Evolutionary conservation across 1,140 invertebrate species (phyloP), one percentile per base, ranked within the genome.

Genomic region (Cyphomyrmex costatus): DNA sequence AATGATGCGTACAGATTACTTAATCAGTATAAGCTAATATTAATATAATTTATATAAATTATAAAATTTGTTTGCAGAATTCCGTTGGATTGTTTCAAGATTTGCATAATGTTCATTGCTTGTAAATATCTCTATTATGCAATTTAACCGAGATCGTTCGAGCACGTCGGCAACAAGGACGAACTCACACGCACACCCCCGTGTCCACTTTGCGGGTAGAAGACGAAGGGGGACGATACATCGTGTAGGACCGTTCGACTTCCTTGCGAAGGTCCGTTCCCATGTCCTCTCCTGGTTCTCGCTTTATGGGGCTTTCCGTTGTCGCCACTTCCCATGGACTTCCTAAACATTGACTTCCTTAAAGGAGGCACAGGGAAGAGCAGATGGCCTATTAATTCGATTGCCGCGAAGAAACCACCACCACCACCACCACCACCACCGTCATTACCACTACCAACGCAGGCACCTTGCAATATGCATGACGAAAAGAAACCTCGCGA

Each of bases 261-360:
- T 92, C 91, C 91, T 94, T 73, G 88, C 88, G 77, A 91, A 92
- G 86, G 86, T 86, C 85, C 92, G 92, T 95, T 95, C 95, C 95
- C 95, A 95, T 95, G 93, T 93, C 74, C 87, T 92, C 91, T 92
- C 87, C 90, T 79, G 85, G 36, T 73, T 73, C 61, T 83, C 53
- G 68, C 79, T 91, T 89, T 93, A 93, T 95, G 95, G 91, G 94
- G 92, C 94, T 95, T 95, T 95, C 94, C 94, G 95, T 95, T 95
- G 94, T 94, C 94, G 92, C 91, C 90, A 93, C 92, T 95, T 95
- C 95, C 94, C 95, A 95, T 95, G 94, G 92, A 94, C 94, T 94
- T 95, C 94, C 94, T 95, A 95, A 95, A 95, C 94, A 95, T 94
- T 94, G 92, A 95, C 94, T 95, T 95, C 95, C 95, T 95, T 92